Conservation (phyloP, 2,888 invertebrate species). For the Drosophila buzzatii region DNA sequence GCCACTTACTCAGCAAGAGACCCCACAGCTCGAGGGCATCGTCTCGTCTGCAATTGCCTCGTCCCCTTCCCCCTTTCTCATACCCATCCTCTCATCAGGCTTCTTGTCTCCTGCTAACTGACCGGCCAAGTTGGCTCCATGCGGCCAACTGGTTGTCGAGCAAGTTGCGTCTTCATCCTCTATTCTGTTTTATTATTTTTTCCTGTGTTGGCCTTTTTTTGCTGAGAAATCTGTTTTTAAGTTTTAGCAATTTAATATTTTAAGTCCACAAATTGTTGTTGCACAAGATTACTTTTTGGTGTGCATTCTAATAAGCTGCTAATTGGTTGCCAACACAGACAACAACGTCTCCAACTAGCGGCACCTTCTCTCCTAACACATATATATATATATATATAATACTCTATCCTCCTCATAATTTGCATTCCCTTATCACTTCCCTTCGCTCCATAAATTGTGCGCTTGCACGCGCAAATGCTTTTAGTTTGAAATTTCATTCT, state of each 20-base stretch:
- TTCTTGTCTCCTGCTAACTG: constrained; percentile 3
- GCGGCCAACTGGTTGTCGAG: constrained; percentile 35
- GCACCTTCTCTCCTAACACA: constrained; percentile 36
- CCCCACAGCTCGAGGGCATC: constrained; percentile 28
- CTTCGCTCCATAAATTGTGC: neutral
- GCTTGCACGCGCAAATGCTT: constrained; percentile 60
- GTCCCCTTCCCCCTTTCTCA: neutral
- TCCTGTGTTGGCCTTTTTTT: constrained; percentile 27
- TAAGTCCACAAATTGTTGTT: constrained; percentile 78
- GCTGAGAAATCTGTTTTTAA: constrained; percentile 78
- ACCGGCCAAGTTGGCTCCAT: constrained; percentile 36
- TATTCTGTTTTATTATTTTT: constrained; percentile 16
- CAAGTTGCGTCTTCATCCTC: constrained; percentile 49
- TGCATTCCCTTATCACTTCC: neutral
- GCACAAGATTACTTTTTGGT: constrained; percentile 69
- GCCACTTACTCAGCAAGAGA: constrained; percentile 36
- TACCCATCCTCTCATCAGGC: neutral
- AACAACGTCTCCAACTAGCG: constrained; percentile 53
- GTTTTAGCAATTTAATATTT: constrained; percentile 79
- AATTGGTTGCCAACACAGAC: constrained; percentile 73
- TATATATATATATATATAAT: constrained; percentile 16
- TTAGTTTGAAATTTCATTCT: constrained; percentile 77
- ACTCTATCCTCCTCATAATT: constrained; percentile 20
- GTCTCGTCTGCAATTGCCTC: constrained; percentile 52
- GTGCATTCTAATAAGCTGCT: constrained; percentile 78